phyloP scores from a whole-genome alignment of 2,113 vertebrate genomes.

The Cynopterus brachyotis region DNA sequence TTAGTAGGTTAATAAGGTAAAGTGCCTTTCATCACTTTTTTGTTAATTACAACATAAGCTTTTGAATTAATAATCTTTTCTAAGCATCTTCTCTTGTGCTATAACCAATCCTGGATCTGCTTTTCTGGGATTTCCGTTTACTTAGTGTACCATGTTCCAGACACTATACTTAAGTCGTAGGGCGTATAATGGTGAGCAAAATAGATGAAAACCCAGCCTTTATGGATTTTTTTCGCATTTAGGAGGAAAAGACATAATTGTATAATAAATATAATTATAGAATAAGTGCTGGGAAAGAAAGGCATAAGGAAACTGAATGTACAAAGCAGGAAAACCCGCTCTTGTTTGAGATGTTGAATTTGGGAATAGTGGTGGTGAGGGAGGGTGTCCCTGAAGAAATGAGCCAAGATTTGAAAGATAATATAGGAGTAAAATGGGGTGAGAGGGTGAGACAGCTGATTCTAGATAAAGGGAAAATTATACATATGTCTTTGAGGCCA shows the following conservation, averaged over 20 bases:
- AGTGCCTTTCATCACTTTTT: background rate
- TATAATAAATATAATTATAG: conserved; percentile 10
- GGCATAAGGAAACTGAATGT: background rate
- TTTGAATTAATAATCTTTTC: background rate
- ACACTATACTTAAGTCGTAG: background rate
- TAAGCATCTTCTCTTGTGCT: conserved; percentile 24
- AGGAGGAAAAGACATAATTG: background rate
- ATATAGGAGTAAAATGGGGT: background rate
- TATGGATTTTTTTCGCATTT: background rate
- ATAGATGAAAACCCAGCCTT: background rate
- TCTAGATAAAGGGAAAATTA: background rate
- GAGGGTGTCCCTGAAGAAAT: conserved; percentile 5
- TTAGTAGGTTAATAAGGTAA: background rate
- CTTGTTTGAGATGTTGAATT: background rate
- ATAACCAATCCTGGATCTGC: background rate
- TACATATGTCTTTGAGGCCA: background rate
- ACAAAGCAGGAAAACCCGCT: background rate
- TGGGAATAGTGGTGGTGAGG: background rate
- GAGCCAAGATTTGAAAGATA: conserved; percentile 38
- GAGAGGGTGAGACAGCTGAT: background rate
- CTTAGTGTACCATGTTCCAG: background rate
- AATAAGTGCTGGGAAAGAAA: background rate
- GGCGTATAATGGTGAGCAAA: conserved; percentile 14
- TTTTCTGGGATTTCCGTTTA: background rate
- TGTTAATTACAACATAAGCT: background rate